phyloP scores from a whole-genome alignment of 2,113 vertebrate species.

The Hassar affinis region DNA sequence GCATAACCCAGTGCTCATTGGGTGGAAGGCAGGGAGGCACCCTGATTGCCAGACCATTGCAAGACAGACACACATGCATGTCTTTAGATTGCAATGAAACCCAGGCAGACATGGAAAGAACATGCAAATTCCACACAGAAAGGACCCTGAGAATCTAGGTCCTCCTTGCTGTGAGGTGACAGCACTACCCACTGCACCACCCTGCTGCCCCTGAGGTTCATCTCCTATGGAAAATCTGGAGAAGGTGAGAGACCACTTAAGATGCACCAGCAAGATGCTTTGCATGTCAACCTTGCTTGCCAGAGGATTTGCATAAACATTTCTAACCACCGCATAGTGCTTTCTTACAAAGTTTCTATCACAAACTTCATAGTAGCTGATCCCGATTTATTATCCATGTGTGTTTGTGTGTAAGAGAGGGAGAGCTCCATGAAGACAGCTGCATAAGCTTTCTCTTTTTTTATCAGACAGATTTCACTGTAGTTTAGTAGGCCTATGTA shows the following conservation, averaged over 20 bases:
- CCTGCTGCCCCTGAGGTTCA: background rate
- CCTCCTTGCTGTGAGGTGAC: no score
- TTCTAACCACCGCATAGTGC: background rate
- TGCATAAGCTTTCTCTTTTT: background rate
- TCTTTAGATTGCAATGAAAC: no score
- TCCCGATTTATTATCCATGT: background rate
- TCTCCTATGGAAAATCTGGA: background rate
- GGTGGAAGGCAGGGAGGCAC: no score
- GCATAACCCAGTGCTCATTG: no score
- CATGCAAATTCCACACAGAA: no score
- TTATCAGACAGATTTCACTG: background rate
- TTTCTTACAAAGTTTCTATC: background rate
- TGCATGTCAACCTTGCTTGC: background rate
- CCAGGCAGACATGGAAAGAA: no score
- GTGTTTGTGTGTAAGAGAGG: constrained; percentile 1
- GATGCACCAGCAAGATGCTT: background rate
- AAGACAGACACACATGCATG: no score
- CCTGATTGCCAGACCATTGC: no score
- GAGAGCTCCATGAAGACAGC: background rate
- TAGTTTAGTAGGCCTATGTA: background rate
- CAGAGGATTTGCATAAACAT: background rate
- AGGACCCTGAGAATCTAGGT: no score
- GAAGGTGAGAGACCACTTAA: background rate
- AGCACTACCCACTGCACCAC: no score
- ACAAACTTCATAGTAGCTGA: background rate